Evolutionary conservation across 1,140 invertebrate genomes (phyloP).

Genomic region (Luehdorfia chinensis): DNA sequence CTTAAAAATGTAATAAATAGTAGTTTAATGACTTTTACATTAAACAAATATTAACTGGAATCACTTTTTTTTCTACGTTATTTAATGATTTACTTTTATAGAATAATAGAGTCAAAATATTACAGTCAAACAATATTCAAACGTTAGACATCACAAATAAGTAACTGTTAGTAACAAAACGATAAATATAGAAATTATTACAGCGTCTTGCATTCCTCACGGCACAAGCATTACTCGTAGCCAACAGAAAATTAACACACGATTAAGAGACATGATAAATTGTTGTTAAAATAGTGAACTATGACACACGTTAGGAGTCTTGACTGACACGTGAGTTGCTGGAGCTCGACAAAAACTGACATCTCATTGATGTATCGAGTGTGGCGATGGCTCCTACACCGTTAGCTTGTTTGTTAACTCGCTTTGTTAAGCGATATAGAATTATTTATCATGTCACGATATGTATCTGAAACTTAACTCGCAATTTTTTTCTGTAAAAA

Average conservation of each 20-base stretch:
- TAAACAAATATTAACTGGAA: too few species aligned
- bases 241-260: conserved; percentile 39
- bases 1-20: too few species aligned
- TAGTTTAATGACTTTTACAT: too few species aligned
- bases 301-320: conserved; percentile 47
- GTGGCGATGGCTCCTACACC: conserved; percentile 47
- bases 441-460: conserved; percentile 49
- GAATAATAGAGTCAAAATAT: too few species aligned
- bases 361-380: conserved; percentile 61
- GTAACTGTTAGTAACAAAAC: conserved; percentile 2
- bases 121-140: background rate
- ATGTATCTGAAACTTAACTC: conserved; percentile 35
- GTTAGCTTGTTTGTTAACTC: conserved; percentile 60
- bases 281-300: conserved; percentile 62
- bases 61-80: too few species aligned
- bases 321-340: conserved; percentile 33
- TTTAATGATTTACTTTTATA: too few species aligned
- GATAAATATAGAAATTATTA: conserved; percentile 4
- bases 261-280: conserved; percentile 49
- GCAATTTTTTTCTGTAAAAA: too few species aligned
- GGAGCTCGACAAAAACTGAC: conserved; percentile 48
- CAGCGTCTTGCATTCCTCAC: conserved; percentile 23
- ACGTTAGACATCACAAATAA: background rate
- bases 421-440: conserved; percentile 50
- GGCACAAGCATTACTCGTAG: conserved; percentile 29